Percentiles rank a stretch among this genome's conserved stretches.
phyloP scores from a whole-genome alignment of 1,140 invertebrate species.

The Scaptomyza hsui region DNA sequence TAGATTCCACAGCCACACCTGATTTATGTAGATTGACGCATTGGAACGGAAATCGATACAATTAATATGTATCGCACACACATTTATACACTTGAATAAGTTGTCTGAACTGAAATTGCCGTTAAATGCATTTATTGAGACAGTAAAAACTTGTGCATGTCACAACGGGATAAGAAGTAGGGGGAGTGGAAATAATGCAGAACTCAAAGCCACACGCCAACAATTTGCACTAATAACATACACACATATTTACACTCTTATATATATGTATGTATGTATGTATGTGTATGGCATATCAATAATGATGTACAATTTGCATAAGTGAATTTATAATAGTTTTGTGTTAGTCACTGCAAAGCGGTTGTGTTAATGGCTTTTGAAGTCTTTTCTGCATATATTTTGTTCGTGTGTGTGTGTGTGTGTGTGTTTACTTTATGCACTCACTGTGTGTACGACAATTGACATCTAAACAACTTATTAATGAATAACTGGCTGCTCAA shows the following conservation, averaged over 20 bases:
- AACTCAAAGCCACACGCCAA: constrained; percentile 3
- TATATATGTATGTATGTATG: neutral
- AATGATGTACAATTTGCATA: constrained; percentile 48
- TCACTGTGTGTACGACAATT: constrained; percentile 66
- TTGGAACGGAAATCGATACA: constrained; percentile 16
- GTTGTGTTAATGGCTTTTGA: constrained; percentile 17
- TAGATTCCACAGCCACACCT: constrained; percentile 8
- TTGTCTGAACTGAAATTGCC: constrained; percentile 13
- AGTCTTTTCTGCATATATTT: constrained; percentile 43
- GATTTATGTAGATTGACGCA: constrained; percentile 13
- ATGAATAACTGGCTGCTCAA: constrained; percentile 65
- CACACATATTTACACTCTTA: neutral
- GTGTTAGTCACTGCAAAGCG: constrained; percentile 16
- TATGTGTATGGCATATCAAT: constrained; percentile 11
- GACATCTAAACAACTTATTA: constrained; percentile 78
- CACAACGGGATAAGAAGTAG: neutral
- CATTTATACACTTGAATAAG: constrained; percentile 7
- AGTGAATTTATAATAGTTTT: constrained; percentile 31
- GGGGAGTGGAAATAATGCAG: constrained; percentile 1
- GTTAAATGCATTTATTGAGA: constrained; percentile 8
- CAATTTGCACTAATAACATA: constrained; percentile 12
- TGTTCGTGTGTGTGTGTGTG: constrained; percentile 16
- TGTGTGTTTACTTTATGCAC: constrained; percentile 50
- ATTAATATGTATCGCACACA: neutral
- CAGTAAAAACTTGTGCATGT: neutral